A percentile compares a stretch with the other conserved stretches of the same genome.
These are phyloP conservation scores for Drosophila aldrichi DNA, from an alignment of 2,888 invertebrate species.

Conservation along the genomic window DNA sequence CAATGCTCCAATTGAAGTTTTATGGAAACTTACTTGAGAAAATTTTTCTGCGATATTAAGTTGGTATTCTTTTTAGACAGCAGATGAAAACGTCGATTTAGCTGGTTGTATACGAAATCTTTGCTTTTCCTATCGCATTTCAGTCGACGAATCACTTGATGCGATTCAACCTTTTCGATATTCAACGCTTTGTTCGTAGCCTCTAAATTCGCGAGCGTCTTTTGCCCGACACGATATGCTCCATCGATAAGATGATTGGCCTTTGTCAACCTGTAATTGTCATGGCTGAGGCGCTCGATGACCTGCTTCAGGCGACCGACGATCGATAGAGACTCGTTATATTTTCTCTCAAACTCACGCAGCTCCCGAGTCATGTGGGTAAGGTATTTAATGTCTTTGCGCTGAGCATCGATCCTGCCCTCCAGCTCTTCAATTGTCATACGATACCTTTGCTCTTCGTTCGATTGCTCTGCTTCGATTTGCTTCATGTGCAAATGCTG, in stretches of 20 bases:
- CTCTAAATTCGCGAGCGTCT: neutral
- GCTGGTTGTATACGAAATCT: neutral
- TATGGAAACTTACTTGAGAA: constrained; percentile 22
- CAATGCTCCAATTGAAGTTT: neutral
- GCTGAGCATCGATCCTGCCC: constrained; percentile 29
- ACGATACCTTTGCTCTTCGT: constrained; percentile 39
- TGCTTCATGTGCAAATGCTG: constrained; percentile 48
- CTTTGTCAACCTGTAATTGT: constrained; percentile 25
- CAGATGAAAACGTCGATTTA: constrained; percentile 47
- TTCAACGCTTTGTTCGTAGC: neutral
- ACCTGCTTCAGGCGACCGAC: constrained; percentile 2
- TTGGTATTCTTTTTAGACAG: constrained; percentile 42
- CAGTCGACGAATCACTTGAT: neutral
- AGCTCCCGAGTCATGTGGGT: neutral
- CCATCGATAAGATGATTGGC: constrained; percentile 5
- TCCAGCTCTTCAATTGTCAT: constrained; percentile 19
- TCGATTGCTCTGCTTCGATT: constrained; percentile 52
- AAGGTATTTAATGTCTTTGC: neutral
- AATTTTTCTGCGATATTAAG: constrained; percentile 6
- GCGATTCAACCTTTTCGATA: constrained; percentile 6
- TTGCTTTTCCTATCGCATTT: constrained; percentile 39
- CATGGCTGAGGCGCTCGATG: constrained; percentile 18
- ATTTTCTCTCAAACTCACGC: constrained; percentile 4
- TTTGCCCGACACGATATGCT: neutral
- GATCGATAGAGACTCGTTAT: rapidly evolving